phyloP scores from a whole-genome alignment of 2,888 invertebrate species.

The Lithophane leautieri region DNA sequence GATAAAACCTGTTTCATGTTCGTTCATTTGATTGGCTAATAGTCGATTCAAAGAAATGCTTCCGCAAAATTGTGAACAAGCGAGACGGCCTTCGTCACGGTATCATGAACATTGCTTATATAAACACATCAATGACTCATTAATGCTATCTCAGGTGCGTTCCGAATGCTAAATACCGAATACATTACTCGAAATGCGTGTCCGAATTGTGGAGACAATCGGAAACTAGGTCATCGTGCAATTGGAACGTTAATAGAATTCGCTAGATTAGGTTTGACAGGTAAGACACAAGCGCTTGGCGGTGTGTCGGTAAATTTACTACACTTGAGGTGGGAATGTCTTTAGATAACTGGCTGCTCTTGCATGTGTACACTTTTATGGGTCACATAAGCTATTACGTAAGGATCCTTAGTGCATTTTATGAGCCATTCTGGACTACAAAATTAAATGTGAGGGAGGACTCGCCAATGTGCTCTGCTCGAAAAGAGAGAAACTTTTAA shows the following conservation, averaged over 20 bases:
- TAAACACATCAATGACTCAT: slow-evolving; percentile 68
- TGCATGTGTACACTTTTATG: slow-evolving; percentile 28
- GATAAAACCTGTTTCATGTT: slow-evolving; percentile 23
- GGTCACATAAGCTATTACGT: slow-evolving; percentile 20
- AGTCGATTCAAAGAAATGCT: slow-evolving; percentile 52
- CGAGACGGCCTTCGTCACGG: slow-evolving; percentile 58
- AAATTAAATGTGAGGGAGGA: neutral
- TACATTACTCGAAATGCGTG: slow-evolving; percentile 65
- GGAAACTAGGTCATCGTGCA: slow-evolving; percentile 65
- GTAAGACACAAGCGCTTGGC: slow-evolving; percentile 40
- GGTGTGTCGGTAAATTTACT: slow-evolving; percentile 35
- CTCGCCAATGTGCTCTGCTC: too few relatives aligned
- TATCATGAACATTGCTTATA: slow-evolving; percentile 53
- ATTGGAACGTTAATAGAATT: slow-evolving; percentile 63
- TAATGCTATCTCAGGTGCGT: slow-evolving; percentile 67
- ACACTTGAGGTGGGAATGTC: slow-evolving; percentile 32
- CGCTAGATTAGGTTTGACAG: slow-evolving; percentile 59
- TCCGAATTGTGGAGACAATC: slow-evolving; percentile 68
- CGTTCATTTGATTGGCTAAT: slow-evolving; percentile 28
- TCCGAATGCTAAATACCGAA: slow-evolving; percentile 63
- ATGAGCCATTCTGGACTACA: neutral
- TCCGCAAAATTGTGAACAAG: slow-evolving; percentile 37
- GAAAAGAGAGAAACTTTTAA: slow-evolving; percentile 9
- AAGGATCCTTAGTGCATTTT: slow-evolving; percentile 18
- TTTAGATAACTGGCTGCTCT: slow-evolving; percentile 35